Base-by-base conservation (phyloP, 2,888 invertebrate genomes). In the Sphaerophoria rueppellii region DNA sequence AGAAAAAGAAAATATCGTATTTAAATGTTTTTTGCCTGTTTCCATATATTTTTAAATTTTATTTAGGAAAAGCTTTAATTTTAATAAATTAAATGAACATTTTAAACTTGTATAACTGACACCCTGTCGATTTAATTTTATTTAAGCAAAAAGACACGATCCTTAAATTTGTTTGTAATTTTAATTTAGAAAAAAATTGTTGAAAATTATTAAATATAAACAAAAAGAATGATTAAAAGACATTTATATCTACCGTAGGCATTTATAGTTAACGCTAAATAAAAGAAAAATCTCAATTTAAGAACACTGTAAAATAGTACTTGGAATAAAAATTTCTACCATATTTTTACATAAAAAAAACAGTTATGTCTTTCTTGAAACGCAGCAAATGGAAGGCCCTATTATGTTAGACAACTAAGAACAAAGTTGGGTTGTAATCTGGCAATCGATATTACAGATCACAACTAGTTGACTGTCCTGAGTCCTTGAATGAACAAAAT, bases 21-120 rank as follows among this genome's bases (percentile, higher is more conserved):
- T 77, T 74, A 82, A 77, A 76, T 32, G 43, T 80, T 81, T 24
- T 24, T 24, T 80, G 75, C 71, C 72, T 85, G 75, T 85, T 85
- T 73, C 72, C 63, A 73, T 46, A 63, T 32, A 52, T 65, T 77
- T 78, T 73, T 50, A 58, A 46, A 50, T 76, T 69, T 55, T 81
- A 63, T 85, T 85, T 85, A 81, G 81, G 71, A 76, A 52, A 85
- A 85, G 85, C 85, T 85, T 81, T 85, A 85, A 85, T 83, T 83
- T 80, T 80, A 80, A 83, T 83, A 83, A 75, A 80, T 80, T 83
- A 80, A 75, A 79, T 35, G 16, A 77, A 69, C 61, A 58, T 63
- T 78, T 73, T 78, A 69, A 43, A 9, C 40, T 43, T 80, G 69
- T 72, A 67, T 70, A 83, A 67, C 60, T 75, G 9, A 48, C 16